Conservation (phyloP, 2,113 vertebrate genomes). For the Chionomys nivalis region DNA sequence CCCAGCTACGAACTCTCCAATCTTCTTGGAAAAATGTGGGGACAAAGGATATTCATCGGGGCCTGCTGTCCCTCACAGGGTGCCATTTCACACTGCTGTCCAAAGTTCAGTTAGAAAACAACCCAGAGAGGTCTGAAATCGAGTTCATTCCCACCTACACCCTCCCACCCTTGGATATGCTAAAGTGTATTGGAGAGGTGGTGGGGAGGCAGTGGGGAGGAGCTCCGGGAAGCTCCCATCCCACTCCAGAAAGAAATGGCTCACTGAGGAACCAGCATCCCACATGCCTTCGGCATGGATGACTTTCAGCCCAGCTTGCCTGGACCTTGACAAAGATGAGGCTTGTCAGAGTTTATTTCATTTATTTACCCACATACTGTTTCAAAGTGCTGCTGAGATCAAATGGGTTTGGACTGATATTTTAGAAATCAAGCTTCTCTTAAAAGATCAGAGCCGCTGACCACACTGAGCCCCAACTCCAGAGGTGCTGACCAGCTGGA, state of each 20-base stretch:
- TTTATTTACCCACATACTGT: background rate
- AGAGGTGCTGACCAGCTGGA: background rate
- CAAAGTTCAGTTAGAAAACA: background rate
- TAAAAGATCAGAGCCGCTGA: background rate
- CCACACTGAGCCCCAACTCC: no score
- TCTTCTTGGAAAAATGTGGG: background rate
- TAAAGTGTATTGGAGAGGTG: background rate
- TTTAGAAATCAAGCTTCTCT: background rate
- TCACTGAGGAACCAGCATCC: background rate
- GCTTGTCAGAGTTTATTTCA: background rate
- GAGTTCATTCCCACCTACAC: background rate
- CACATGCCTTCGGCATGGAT: background rate
- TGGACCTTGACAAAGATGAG: background rate
- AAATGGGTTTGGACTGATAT: background rate
- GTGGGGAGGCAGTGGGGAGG: fast-evolving
- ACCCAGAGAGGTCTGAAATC: background rate
- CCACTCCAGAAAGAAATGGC: background rate
- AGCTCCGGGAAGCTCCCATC: background rate
- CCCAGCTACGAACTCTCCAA: background rate
- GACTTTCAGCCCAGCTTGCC: background rate
- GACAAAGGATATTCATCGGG: background rate
- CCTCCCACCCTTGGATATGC: background rate
- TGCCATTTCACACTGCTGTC: background rate
- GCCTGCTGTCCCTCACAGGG: background rate
- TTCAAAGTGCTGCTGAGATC: slow-evolving; percentile 22